Conservation (phyloP, 2,888 invertebrate species). For the Epicampocera succincta region DNA sequence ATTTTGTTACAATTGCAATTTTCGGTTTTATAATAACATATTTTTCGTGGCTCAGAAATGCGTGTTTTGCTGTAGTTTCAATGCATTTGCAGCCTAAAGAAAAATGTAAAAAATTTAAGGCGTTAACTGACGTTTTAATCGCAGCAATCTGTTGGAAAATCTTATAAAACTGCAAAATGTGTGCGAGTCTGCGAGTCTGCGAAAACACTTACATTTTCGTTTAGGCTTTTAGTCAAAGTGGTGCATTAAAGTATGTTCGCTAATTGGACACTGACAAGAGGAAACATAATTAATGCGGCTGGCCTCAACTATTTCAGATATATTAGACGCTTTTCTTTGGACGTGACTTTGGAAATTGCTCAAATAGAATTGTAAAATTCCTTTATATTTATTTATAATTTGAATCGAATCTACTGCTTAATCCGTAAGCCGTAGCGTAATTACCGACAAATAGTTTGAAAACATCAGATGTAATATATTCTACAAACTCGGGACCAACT, state of each 20-base stretch:
- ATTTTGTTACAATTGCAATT: constrained; percentile 57
- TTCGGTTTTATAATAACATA: constrained; percentile 17
- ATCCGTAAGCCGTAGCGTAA: too few relatives aligned
- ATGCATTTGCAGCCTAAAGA: constrained; percentile 32
- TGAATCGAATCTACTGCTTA: too few relatives aligned
- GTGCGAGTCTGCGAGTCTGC: not conserved
- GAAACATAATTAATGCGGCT: not conserved
- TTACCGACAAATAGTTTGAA: too few relatives aligned
- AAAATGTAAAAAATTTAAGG: constrained; percentile 62
- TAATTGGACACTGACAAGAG: not conserved
- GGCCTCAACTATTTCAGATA: not conserved
- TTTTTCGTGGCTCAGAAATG: constrained; percentile 10
- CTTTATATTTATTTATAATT: too few relatives aligned
- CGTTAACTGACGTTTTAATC: constrained; percentile 55
- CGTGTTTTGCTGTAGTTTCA: constrained; percentile 42
- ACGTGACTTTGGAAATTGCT: too few relatives aligned
- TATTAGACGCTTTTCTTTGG: too few relatives aligned
- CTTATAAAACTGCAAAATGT: constrained; percentile 19
- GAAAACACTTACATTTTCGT: constrained; percentile 2
- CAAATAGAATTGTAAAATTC: too few relatives aligned
- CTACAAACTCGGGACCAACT: too few relatives aligned
- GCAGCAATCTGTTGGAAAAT: constrained; percentile 49
- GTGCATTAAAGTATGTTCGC: not conserved
- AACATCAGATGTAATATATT: too few relatives aligned
- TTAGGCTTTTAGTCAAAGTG: not conserved